Evolutionary conservation across 2,797 vertebrate genomes (phyloP).

Genomic region (Sebastes matsubarae): DNA sequence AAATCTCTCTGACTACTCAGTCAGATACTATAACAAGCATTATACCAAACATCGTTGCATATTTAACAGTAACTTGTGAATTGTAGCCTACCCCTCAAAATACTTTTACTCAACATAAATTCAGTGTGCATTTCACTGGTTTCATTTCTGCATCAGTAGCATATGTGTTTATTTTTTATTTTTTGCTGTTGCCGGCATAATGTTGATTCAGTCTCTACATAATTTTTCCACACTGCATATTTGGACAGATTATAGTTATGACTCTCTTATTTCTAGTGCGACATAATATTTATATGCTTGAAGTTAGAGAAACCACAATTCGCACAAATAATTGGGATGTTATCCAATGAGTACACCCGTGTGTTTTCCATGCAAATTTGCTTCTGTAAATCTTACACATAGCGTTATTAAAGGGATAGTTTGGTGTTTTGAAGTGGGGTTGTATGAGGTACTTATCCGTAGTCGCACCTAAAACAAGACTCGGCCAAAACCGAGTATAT

Average conservation of each 20-base stretch:
- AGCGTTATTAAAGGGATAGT: not conserved
- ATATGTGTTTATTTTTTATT: not conserved
- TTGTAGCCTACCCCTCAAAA: not conserved
- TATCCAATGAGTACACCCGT: not conserved
- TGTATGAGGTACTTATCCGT: not conserved
- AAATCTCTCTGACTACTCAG: slow-evolving; percentile 10
- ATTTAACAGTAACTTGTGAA: slow-evolving; percentile 13
- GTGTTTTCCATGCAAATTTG: slow-evolving; percentile 1
- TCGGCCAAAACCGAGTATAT: not conserved
- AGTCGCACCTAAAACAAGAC: too few relatives aligned
- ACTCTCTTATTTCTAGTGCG: slow-evolving; percentile 9
- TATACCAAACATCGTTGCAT: not conserved
- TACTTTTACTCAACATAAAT: slow-evolving; percentile 5
- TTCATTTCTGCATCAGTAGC: slow-evolving; percentile 15
- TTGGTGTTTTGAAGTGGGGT: not conserved
- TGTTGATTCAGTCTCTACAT: slow-evolving; percentile 19
- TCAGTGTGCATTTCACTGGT: not conserved
- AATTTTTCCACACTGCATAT: not conserved
- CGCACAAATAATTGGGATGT: not conserved
- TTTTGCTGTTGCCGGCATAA: slow-evolving; percentile 13
- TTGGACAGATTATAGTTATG: slow-evolving; percentile 5
- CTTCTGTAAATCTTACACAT: slow-evolving; percentile 6
- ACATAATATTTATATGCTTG: slow-evolving; percentile 7
- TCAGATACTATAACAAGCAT: not conserved
- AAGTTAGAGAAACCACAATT: slow-evolving; percentile 8